Evolutionary conservation across 2,113 vertebrate species (phyloP), one percentile per base, ranked within the genome.

Genomic region (Ibidorhyncha struthersii): DNA sequence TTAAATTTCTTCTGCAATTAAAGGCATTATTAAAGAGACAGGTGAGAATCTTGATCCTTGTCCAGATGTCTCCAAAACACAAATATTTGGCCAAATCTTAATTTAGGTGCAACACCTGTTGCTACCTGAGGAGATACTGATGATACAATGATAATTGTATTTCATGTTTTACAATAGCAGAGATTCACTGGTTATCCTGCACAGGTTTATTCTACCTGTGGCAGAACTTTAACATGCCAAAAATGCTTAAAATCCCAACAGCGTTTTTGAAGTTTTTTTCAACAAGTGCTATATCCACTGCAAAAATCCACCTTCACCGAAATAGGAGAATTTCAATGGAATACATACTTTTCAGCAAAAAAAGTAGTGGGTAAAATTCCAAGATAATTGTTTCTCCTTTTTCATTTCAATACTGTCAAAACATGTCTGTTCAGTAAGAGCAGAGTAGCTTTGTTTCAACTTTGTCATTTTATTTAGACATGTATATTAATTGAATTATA

Each of bases 321-420:
- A 63, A 71, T 0, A 67, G 6, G 12, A 67, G 3, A 7, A 49
- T 52, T 83, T 72, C 30, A 79, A 52, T 11, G 5, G 43, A 73
- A 59, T 11, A 62, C 11, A 6, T 34, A 27, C 61, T 80, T 91
- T 74, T 81, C 66, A 73, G 43, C 4, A n/a, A 69, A 93, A 72
- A 76, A 16, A 4, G 0, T 61, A 94, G 80, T 49, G n/a, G 49
- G 49, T 82, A 73, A 69, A 82, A 76, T 49, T 56, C 70, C 47
- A 90, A 77, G 32, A 81, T 59, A 87, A 95, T 50, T 38, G 71
- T 49, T 86, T 82, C 81, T 85, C 32, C 65, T 85, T 82, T 88
- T 87, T 55, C 81, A 82, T 61, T 89, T 89, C 6, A 8, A 17
- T 71, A 52, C 43, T 93, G 87, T 91, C 91, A 94, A 94, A 96